phyloP scores from a whole-genome alignment of 2,797 vertebrate genomes.

The Circus cinereus region DNA sequence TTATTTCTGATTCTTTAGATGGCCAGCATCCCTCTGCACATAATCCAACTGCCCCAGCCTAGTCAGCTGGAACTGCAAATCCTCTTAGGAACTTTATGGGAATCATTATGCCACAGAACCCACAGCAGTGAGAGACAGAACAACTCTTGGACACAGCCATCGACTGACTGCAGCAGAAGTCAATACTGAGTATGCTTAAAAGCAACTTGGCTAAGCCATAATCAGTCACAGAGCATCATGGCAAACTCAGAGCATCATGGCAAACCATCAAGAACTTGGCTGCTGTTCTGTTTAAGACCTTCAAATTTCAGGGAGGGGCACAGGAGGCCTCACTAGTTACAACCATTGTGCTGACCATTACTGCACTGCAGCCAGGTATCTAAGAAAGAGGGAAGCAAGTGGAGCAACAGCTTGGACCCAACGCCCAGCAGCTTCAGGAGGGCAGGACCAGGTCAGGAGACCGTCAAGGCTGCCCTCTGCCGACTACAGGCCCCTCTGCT shows the following conservation, averaged over 20 bases:
- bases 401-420: not conserved
- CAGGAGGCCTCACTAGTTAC: not conserved
- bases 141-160: not conserved
- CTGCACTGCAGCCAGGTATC: not conserved
- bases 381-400: not conserved
- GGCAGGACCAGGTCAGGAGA: not conserved
- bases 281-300: not conserved
- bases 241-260: not conserved
- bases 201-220: not conserved
- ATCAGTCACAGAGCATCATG: not conserved
- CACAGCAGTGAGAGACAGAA: not conserved
- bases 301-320: rapidly evolving
- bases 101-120: not conserved
- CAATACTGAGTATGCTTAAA: rapidly evolving
- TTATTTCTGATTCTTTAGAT: not conserved
- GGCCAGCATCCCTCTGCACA: not conserved
- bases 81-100: not conserved
- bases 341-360: no score
- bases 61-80: not conserved
- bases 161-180: not conserved
- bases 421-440: not conserved
- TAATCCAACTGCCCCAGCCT: not conserved
- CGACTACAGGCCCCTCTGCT: rapidly evolving
- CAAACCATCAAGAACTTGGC: not conserved
- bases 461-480: not conserved